Evolutionary conservation across 2,888 invertebrate genomes (phyloP).

Genomic region (Philereme transversata): DNA sequence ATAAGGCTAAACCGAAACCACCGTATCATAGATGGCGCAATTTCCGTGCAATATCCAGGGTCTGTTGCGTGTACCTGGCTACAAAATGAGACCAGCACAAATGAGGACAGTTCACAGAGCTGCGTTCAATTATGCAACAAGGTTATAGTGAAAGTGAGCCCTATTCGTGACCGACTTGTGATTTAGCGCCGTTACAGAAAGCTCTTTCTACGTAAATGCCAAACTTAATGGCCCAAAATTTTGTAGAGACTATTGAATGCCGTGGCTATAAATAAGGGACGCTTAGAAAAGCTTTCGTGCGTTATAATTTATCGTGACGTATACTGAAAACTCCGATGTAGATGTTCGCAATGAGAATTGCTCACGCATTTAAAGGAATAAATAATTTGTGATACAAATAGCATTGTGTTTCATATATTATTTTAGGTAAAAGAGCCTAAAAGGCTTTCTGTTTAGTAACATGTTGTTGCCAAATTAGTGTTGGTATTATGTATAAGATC

Average conservation of each 20-base stretch:
- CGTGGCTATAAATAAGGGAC: constrained; percentile 40
- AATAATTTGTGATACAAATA: constrained; percentile 6
- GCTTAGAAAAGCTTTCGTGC: constrained; percentile 34
- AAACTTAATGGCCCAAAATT: constrained; percentile 41
- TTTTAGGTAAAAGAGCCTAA: constrained; percentile 36
- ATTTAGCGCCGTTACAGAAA: constrained; percentile 40
- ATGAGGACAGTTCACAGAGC: constrained; percentile 25
- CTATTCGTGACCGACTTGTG: constrained; percentile 46
- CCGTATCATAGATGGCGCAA: constrained; percentile 4
- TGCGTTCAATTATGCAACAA: constrained; percentile 43
- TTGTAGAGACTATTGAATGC: constrained; percentile 30
- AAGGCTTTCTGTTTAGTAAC: constrained; percentile 40
- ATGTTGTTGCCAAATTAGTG: constrained; percentile 50
- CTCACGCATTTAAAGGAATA: constrained; percentile 14
- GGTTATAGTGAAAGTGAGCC: constrained; percentile 54
- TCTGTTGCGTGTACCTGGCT: constrained; percentile 17
- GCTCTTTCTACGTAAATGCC: constrained; percentile 40
- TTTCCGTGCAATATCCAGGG: constrained; percentile 21
- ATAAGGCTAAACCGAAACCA: background rate
- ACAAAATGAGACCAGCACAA: constrained; percentile 21
- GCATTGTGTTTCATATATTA: background rate
- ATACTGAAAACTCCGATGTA: constrained; percentile 9
- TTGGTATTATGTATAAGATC: constrained; percentile 36
- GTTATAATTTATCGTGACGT: constrained; percentile 41
- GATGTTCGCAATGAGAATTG: constrained; percentile 15